Evolutionary conservation across 2,797 vertebrate species (phyloP), one percentile per base, ranked within the genome.

Genomic region (Oryzias sinensis): DNA sequence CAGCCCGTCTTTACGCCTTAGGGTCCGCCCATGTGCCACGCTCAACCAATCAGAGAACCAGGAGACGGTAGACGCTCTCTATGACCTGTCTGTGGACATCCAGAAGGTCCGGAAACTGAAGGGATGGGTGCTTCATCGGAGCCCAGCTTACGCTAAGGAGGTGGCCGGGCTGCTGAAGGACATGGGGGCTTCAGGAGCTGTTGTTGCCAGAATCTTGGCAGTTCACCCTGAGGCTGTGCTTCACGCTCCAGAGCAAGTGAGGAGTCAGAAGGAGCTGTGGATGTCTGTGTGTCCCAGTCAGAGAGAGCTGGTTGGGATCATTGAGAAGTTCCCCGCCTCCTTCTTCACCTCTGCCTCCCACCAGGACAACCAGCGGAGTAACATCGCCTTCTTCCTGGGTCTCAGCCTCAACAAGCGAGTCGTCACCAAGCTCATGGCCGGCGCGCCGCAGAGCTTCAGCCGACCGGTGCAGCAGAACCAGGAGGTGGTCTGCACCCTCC

Each of bases 311-410:
- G 76, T 96, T 53, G 86, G 80, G 55, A 90, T 98, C 70, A 94
- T 97, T 65, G 92, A 95, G 77, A 95, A 91, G 60, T 98, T 97
- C 79, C 97, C 96, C 6, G 93, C 94, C 15, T 94, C 96, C 8
- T 99, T 98, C 87, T 99, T 98, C 80, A 90, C 88, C 5, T 74
- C 79, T 0, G 78, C 86, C 27, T 72, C 89, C 15, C 72, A 93
- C 83, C 89, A 92, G 1, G 82, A 89, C 70, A 94, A 93, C 79
- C 93, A 92, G 83, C 89, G 79, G 63, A 86, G 89, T 66, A 98
- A 98, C 68, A 88, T 99, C 14, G 44, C 70, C 1, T 96, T 93
- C 82, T 95, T 98, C 79, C 93, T 93, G 75, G 91, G 90, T 54
- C 13, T 98, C 52, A 93, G 92, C 63, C 88, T 98, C 22, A 95